Base-by-base conservation (phyloP, 2,113 vertebrate genomes). In the Todiramphus chloris region DNA sequence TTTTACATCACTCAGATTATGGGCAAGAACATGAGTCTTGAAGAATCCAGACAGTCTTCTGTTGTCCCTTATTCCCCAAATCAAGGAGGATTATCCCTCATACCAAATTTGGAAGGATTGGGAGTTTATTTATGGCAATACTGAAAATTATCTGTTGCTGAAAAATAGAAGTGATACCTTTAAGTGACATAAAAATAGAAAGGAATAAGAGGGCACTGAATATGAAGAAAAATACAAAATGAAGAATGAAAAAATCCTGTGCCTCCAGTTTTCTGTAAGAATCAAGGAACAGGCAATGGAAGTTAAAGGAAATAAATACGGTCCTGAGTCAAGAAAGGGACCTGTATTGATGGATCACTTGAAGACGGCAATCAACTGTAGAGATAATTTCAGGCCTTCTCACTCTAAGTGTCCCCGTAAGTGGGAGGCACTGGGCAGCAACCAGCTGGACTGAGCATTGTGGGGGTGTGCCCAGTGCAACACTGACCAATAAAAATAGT, bases 391-490 rank as follows among this genome's bases (percentile, higher is more conserved):
- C 30, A 24, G 44, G 24, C 16, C 24, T 19, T 44, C n/a, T 53
- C 25, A 9, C 59, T 17, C 14, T 5, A 11, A n/a, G 16, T 13
- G 31, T 48, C 46, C n/a, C 33, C 5, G 1, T 5, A 13, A 35
- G n/a, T 5, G 31, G 20, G 27, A 11, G 16, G 13, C 25, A 8
- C 27, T 11, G n/a, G 53, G 6, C 6, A 58, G 35, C 9, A n/a
- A 0, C 20, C 5, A 37, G 39, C 31, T 19, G 37, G 18, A 35
- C 20, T 5, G 16, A 35, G 39, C 11, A 30, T 10, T 14, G 1
- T 39, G 28, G 30, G 33, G 20, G 3, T 46, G 24, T 83, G 44
- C 20, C 55, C 33, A 37, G 35, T 16, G 15, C 15, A 43, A 10
- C 9, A 13, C 14, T 74, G 37, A 23, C 23, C 11, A 60, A 28